Percentiles rank a stretch among this genome's conserved stretches.
Evolutionary conservation across 2,888 invertebrate species (phyloP).

Genomic region (Eurytoma californica): DNA sequence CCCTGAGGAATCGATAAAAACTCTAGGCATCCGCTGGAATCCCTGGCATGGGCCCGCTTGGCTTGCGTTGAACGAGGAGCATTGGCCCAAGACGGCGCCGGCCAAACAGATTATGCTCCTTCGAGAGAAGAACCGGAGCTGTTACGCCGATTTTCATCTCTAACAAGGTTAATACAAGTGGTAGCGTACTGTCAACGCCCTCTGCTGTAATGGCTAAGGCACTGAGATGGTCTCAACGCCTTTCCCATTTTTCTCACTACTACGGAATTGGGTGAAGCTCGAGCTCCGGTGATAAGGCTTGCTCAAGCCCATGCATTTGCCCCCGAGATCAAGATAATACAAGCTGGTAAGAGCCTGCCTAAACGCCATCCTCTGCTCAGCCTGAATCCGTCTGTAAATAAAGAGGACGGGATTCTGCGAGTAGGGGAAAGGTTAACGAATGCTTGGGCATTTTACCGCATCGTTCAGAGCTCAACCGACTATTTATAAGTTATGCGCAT

Average conservation of each 20-base stretch:
- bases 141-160: constrained; percentile 28
- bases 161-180: constrained; percentile 28
- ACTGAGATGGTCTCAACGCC: not conserved
- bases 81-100: constrained; percentile 29
- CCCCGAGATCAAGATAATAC: not conserved
- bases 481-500: not conserved
- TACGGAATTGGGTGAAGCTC: not conserved
- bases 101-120: not conserved
- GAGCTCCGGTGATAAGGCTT: too few species aligned
- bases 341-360: not conserved
- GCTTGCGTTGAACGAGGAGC: not conserved
- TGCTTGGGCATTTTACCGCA: not conserved
- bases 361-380: not conserved
- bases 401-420: not conserved
- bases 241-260: not conserved
- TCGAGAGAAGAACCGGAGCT: constrained; percentile 26
- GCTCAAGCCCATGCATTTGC: not conserved
- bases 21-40: constrained; percentile 49
- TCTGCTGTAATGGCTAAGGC: not conserved
- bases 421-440: not conserved
- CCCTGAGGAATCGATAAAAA: constrained; percentile 25
- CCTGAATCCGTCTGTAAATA: not conserved
- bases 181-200: constrained; percentile 39
- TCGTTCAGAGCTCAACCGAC: not conserved
- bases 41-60: constrained; percentile 48